These are phyloP conservation scores for Oryzias woworae DNA, from an alignment of 2,113 vertebrate genomes.

Conservation along the genomic window DNA sequence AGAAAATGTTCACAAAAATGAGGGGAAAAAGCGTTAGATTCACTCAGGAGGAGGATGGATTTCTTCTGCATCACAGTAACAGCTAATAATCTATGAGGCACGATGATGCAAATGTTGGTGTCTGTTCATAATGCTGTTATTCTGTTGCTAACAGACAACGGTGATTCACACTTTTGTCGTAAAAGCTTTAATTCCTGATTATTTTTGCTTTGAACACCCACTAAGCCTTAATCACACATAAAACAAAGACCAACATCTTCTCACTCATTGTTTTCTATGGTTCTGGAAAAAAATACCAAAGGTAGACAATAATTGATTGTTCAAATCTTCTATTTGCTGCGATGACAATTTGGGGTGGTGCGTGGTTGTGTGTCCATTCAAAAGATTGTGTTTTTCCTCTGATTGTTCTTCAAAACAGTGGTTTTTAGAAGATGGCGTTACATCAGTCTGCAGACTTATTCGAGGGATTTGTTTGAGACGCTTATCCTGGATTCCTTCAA, in stretches of 20 bases:
- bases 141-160: conserved; percentile 14
- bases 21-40: neutral
- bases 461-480: neutral
- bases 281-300: conserved; percentile 1
- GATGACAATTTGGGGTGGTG: neutral
- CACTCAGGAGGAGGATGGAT: neutral
- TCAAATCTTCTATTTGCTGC: neutral
- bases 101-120: conserved; percentile 22
- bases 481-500: neutral
- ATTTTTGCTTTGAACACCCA: conserved; percentile 27
- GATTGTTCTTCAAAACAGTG: neutral
- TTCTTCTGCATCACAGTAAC: neutral
- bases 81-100: conserved; percentile 17
- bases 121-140: neutral
- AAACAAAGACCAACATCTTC: neutral
- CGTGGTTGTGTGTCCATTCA: too few species aligned
- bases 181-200: conserved; percentile 7
- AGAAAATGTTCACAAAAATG: conserved; percentile 1
- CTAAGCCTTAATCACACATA: conserved; percentile 5
- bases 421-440: neutral
- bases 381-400: too few species aligned
- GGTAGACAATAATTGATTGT: neutral
- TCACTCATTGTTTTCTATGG: neutral
- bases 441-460: neutral
- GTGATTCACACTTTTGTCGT: conserved; percentile 22